These are phyloP conservation scores for Carollia perspicillata DNA, from an alignment of 2,113 vertebrate genomes.

Conservation along the genomic window DNA sequence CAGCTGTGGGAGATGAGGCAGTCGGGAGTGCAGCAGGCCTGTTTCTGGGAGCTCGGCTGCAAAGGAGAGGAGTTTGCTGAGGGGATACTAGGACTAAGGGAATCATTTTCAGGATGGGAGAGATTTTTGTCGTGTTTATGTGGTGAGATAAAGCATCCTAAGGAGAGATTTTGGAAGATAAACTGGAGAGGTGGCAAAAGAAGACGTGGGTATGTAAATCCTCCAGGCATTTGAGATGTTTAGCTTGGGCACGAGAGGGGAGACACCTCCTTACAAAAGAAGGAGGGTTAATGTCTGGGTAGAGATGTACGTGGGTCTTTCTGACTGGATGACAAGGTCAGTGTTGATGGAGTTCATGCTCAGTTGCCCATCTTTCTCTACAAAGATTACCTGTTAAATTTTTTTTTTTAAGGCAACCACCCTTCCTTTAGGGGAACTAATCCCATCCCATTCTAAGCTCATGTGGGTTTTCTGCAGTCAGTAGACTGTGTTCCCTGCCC, in stretches of 20 bases:
- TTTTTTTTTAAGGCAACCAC: background rate
- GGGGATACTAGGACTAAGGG: background rate
- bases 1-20: background rate
- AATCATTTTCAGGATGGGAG: background rate
- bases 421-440: background rate
- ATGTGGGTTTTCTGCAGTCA: background rate
- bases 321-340: background rate
- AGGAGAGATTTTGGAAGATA: background rate
- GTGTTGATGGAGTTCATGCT: background rate
- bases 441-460: background rate
- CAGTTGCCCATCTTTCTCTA: background rate
- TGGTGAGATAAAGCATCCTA: background rate
- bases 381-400: background rate
- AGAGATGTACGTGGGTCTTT: background rate
- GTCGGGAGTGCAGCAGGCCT: background rate
- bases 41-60: background rate
- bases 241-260: background rate
- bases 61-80: background rate
- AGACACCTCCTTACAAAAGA: background rate
- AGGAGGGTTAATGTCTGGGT: background rate
- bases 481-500: background rate
- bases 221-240: background rate
- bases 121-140: background rate
- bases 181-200: background rate
- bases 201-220: background rate